Percentiles rank a stretch among this genome's conserved stretches.
Evolutionary conservation across 1,140 invertebrate species (phyloP).

Genomic region (Zaprionus tsacasi): DNA sequence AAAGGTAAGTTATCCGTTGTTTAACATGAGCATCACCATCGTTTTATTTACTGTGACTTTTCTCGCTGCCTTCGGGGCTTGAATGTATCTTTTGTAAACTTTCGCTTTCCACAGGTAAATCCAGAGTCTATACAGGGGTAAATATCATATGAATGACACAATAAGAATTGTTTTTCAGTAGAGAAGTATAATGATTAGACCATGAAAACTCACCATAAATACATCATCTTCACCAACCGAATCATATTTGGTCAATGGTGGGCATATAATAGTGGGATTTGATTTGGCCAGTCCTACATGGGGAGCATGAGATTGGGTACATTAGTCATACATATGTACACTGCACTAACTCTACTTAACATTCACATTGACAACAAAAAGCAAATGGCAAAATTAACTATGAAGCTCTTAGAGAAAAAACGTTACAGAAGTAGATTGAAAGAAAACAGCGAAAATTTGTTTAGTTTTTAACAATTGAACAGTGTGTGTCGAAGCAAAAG

Average conservation of each 20-base stretch:
- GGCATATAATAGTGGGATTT: slow-evolving; percentile 83
- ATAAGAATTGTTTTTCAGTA: not conserved
- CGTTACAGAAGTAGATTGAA: slow-evolving; percentile 28
- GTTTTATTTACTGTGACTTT: slow-evolving; percentile 80
- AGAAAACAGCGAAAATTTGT: slow-evolving; percentile 18
- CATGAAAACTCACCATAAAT: slow-evolving; percentile 89
- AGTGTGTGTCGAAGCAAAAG: slow-evolving; percentile 33
- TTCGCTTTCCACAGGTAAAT: slow-evolving; percentile 91
- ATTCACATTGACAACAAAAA: slow-evolving; percentile 13
- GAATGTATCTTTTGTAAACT: slow-evolving; percentile 84
- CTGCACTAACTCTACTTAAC: not conserved
- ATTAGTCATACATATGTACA: not conserved
- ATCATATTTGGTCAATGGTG: slow-evolving; percentile 86
- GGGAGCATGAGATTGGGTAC: not conserved
- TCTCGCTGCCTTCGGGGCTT: slow-evolving; percentile 84
- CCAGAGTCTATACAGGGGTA: slow-evolving; percentile 88
- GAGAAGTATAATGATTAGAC: not conserved
- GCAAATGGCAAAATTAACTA: slow-evolving; percentile 54
- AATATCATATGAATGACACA: slow-evolving; percentile 37
- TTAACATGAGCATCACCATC: not conserved
- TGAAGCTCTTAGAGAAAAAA: slow-evolving; percentile 41
- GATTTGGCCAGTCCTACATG: slow-evolving; percentile 82
- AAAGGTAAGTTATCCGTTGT: not conserved
- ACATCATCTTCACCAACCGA: slow-evolving; percentile 93
- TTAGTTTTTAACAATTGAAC: slow-evolving; percentile 9